A percentile compares a stretch with the other conserved stretches of the same genome.
These are phyloP conservation scores for Onthophagus taurus DNA, from an alignment of 1,140 invertebrate species.

Conservation along the genomic window DNA sequence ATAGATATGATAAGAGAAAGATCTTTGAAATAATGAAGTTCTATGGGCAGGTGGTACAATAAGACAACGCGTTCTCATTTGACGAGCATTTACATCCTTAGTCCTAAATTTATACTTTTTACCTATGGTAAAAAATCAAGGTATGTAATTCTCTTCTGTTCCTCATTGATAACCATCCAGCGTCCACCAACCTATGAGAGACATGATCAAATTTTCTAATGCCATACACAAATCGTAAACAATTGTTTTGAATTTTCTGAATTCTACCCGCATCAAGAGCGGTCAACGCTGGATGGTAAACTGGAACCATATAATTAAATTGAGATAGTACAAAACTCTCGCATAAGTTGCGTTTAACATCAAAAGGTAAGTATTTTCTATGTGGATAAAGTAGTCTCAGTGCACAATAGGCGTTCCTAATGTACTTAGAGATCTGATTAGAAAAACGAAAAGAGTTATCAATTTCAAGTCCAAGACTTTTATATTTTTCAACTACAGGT, in stretches of 20 bases:
- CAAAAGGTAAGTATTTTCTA: slow-evolving; percentile 1
- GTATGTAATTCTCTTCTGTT: no score
- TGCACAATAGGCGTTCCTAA: slow-evolving; percentile 6
- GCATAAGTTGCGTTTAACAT: slow-evolving; percentile 3
- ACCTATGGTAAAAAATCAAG: no score
- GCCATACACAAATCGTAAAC: slow-evolving; percentile 2
- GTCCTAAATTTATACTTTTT: no score
- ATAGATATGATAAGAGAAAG: no score
- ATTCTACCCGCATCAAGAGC: not conserved
- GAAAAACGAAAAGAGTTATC: slow-evolving; percentile 3
- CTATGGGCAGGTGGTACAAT: no score
- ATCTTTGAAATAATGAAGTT: no score
- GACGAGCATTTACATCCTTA: no score
- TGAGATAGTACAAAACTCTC: slow-evolving; percentile 5
- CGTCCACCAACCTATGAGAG: slow-evolving; percentile 2
- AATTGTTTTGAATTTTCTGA: slow-evolving; percentile 8
- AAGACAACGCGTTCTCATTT: no score
- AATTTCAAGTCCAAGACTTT: slow-evolving; percentile 1
- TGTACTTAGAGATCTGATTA: not conserved
- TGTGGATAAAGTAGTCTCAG: slow-evolving; percentile 6
- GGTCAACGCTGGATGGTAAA: slow-evolving; percentile 2
- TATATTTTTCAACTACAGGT: slow-evolving; percentile 3
- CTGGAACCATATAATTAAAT: slow-evolving; percentile 5
- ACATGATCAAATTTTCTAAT: slow-evolving; percentile 10
- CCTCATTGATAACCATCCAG: slow-evolving; percentile 1